Evolutionary conservation across 2,113 vertebrate genomes (phyloP).

Genomic region (Dermatemys mawii): DNA sequence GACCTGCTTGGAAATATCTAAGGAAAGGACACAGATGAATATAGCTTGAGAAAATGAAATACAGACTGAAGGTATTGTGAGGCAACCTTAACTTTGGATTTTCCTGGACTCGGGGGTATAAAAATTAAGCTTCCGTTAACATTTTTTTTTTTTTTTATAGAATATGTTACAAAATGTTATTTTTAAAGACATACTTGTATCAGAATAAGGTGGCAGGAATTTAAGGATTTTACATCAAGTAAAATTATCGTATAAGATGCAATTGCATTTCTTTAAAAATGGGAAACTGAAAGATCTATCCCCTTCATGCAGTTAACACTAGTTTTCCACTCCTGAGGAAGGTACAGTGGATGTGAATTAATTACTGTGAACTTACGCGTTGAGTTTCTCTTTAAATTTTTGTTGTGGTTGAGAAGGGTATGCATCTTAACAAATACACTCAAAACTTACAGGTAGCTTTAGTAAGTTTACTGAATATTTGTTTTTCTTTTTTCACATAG

Average conservation of each 20-base stretch:
- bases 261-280: not conserved
- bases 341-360: not conserved
- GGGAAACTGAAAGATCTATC: not conserved
- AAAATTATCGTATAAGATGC: not conserved
- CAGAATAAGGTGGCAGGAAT: not conserved
- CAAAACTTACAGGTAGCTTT: not conserved
- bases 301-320: not conserved
- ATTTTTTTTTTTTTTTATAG: not conserved
- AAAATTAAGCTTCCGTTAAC: not conserved
- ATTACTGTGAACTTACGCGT: not conserved
- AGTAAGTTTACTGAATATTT: constrained; percentile 10
- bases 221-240: not conserved
- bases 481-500: constrained; percentile 9
- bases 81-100: not conserved
- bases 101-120: not conserved
- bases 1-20: not conserved
- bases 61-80: not conserved
- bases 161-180: not conserved
- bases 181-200: not conserved
- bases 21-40: not conserved
- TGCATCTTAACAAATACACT: not conserved
- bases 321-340: not conserved
- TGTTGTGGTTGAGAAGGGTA: not conserved
- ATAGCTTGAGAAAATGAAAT: not conserved
- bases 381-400: not conserved